Conservation (phyloP, 2,888 invertebrate genomes). For the Baronia brevicornis region DNA sequence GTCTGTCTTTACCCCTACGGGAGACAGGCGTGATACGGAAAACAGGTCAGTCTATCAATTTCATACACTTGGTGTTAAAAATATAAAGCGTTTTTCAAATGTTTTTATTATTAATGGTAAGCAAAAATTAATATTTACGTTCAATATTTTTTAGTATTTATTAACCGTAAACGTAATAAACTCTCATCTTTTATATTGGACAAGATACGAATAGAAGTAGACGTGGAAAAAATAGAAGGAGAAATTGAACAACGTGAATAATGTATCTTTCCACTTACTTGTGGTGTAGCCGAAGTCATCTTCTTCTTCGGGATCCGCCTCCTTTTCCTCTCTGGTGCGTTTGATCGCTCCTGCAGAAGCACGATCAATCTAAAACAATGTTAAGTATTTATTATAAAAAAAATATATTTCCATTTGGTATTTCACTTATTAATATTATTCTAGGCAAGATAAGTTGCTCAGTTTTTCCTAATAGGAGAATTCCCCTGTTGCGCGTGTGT, state of each 20-base stretch:
- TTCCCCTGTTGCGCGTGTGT: too few species aligned
- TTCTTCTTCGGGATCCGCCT: conserved; percentile 88
- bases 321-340: conserved; percentile 83
- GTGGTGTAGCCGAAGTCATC: conserved; percentile 96
- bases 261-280: conserved; percentile 83
- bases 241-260: conserved; percentile 59
- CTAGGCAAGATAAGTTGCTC: neutral
- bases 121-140: too few species aligned
- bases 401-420: conserved; percentile 5
- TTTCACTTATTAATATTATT: neutral
- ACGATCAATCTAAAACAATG: conserved; percentile 88
- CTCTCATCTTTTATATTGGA: conserved; percentile 39
- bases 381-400: too few species aligned
- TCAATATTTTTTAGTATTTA: too few species aligned
- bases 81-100: too few species aligned
- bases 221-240: conserved; percentile 57
- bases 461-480: too few species aligned
- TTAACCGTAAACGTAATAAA: neutral
- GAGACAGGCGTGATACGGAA: too few species aligned
- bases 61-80: too few species aligned
- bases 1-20: too few species aligned
- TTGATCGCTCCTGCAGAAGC: conserved; percentile 91
- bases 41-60: too few species aligned
- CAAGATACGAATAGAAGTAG: conserved; percentile 57
- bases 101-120: too few species aligned